Base-by-base conservation (phyloP, 2,113 vertebrate species). In the Anas platyrhynchos region DNA sequence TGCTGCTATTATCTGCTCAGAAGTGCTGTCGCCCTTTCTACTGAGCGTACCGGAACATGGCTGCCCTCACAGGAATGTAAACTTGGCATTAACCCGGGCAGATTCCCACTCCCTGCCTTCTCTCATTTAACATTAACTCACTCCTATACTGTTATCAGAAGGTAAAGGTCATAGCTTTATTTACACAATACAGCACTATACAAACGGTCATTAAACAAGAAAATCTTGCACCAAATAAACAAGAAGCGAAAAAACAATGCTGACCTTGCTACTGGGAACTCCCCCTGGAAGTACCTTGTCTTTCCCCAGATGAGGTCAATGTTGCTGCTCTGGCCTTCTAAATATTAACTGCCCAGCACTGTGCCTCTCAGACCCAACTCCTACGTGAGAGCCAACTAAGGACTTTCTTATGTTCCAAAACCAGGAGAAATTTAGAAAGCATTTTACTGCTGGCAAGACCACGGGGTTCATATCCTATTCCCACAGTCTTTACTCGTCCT, bases 21-120 rank as follows among this genome's bases (percentile, higher is more conserved):
- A 95, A 95, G 94, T 25, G 9, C 90, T 61, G 68, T 22, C 1
- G 50, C 68, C 65, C 87, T 93, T 92, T 86, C 95, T 85, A 29
- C 52, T 1, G 52, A 81, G 91, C 17, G 55, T 71, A 96, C 88
- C 72, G 44, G 95, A 97, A 97, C 18, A 63, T 29, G 91, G 91
- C 91, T 97, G 96, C 89, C 95, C 94, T 96, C 72, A 26, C 54
- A 97, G 94, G 96, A 97, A 96, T 96, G 96, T 96, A 97, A 98
- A 97, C 94, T 98, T 95, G 96, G 97, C 97, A 93, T 71, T 75
- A 91, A 62, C 86, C 89, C 94, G 76, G 93, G 66, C 76, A 89
- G 85, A 84, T 91, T 89, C 91, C 78, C 73, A 71, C 55, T 90
- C 74, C 81, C 87, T 80, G 54, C 79, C 76, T 90, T 75, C 81